These are phyloP conservation scores for Scatophagus argus DNA, from an alignment of 2,113 vertebrate genomes.

Conservation along the genomic window DNA sequence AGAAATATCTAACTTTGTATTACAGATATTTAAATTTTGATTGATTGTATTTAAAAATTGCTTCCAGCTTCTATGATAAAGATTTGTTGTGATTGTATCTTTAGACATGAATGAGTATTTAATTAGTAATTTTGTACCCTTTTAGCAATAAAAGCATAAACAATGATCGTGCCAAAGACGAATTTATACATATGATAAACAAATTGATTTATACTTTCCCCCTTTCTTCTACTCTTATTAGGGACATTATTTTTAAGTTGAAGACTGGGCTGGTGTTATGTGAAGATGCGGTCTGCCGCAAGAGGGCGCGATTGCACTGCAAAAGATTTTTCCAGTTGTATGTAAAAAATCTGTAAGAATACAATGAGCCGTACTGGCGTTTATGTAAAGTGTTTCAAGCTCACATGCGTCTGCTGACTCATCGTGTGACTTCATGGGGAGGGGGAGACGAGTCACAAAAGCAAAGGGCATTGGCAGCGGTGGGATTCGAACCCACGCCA, in stretches of 20 bases:
- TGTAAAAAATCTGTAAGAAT: fast-evolving
- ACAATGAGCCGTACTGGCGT: fast-evolving
- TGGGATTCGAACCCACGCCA: conserved; percentile 80
- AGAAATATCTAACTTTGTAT: conserved; percentile 22
- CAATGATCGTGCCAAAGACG: not conserved
- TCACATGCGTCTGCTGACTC: fast-evolving
- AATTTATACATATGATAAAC: conserved; percentile 7
- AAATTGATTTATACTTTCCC: not conserved
- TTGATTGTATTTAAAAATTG: conserved; percentile 37
- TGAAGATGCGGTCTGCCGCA: not conserved
- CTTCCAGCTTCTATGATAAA: conserved; percentile 32
- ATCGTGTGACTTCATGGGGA: fast-evolving
- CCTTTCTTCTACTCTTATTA: not conserved
- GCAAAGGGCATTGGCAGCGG: conserved; percentile 35
- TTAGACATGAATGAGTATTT: conserved; percentile 2
- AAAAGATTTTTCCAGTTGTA: fast-evolving
- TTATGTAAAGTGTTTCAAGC: too few species aligned
- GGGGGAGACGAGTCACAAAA: fast-evolving
- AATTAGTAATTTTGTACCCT: conserved; percentile 64
- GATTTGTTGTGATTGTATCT: conserved; percentile 27
- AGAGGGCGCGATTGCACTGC: conserved; percentile 30
- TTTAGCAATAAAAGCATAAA: conserved; percentile 60
- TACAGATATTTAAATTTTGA: not conserved
- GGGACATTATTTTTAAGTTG: not conserved
- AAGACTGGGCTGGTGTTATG: not conserved